Evolutionary conservation across 2,888 invertebrate species (phyloP), one percentile per base, ranked within the genome.

Genomic region (Cataglyphis albicans): DNA sequence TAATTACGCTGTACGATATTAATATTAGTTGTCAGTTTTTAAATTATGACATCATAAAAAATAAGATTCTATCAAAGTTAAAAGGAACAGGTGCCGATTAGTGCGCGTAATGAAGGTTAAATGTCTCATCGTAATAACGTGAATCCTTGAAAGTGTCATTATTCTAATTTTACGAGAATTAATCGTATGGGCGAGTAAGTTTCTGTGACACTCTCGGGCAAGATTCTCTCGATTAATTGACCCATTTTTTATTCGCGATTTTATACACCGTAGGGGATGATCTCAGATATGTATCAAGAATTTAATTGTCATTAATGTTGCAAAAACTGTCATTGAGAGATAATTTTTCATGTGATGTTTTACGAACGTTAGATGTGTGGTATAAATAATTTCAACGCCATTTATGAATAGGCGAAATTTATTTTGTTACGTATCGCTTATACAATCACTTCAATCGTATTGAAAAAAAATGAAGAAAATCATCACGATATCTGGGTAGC

Each of bases 31-130:
- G 21, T 38, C 21, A 21, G 21, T 52, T 35, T 25, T 52, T 80
- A 84, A 87, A 70, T 85, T 88, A 89, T 80, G 72, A 81, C 35
- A 68, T 86, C 67, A 61, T 87, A 83, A 86, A 84, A 86, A 90
- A 57, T n/a, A 59, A 83, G 84, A 88, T 88, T 29, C 63, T 85
- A 85, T 89, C 86, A 25, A 63, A 63, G 67, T 29, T n/a, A 38
- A 72, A 44, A 57, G 25, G n/a, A 44, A 25, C 52, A 65, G 48
- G 21, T 52, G 21, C 32, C 41, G 63, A 81, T 64, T 21, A 57
- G 4, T 32, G 38, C 75, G 48, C 63, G 57, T 63, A 80, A 65
- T 67, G 64, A 12, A 68, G 32, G 52, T 61, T 21, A 72, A 82
- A 29, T 78, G 70, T 73, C 70, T 52, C 9, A 35, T 32, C 18